These are phyloP conservation scores for Anthophora plumipes DNA, from an alignment of 2,888 invertebrate species.

Conservation along the genomic window DNA sequence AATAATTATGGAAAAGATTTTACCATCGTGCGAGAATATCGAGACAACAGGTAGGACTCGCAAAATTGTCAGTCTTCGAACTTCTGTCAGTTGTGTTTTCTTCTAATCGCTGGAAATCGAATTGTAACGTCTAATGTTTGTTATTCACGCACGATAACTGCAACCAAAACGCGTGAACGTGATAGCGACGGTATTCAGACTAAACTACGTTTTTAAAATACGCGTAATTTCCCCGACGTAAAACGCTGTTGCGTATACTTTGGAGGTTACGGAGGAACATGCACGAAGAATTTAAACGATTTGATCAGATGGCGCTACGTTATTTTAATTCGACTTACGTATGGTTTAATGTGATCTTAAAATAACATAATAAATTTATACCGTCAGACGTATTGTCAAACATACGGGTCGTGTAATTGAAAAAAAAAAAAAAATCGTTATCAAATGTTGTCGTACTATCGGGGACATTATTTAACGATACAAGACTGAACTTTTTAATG, in stretches of 20 bases:
- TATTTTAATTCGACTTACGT: neutral
- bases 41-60: constrained; percentile 52
- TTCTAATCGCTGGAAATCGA: constrained; percentile 1
- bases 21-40: constrained; percentile 27
- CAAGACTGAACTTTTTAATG: neutral
- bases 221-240: constrained; percentile 47
- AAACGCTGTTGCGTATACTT: constrained; percentile 47
- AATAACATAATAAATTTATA: constrained; percentile 1
- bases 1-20: constrained; percentile 19
- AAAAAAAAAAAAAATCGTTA: too few species aligned
- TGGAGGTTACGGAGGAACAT: constrained; percentile 55
- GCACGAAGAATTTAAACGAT: constrained; percentile 58
- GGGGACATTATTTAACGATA: neutral
- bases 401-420: neutral
- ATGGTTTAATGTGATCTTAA: neutral
- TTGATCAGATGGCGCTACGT: constrained; percentile 54
- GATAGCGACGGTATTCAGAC: constrained; percentile 7
- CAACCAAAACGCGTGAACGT: constrained; percentile 10
- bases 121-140: neutral
- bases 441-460: neutral
- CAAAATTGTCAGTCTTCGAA: constrained; percentile 23
- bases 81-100: constrained; percentile 46
- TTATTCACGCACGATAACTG: neutral
- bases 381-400: neutral
- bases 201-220: constrained; percentile 34